Evolutionary conservation across 2,888 invertebrate species (phyloP).

Genomic region (Hoplodrina blanda): DNA sequence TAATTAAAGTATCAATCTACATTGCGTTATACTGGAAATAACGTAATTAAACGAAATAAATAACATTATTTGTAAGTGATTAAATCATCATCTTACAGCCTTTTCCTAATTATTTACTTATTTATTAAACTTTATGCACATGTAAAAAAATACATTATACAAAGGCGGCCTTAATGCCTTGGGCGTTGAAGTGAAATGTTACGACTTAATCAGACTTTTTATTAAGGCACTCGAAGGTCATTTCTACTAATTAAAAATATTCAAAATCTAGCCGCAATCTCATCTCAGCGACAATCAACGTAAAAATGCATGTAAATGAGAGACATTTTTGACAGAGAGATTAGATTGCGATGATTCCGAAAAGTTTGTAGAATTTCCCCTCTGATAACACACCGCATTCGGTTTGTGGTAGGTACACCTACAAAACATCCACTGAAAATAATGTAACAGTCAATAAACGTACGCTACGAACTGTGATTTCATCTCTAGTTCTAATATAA

Average conservation of each 20-base stretch:
- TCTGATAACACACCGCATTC: too few relatives aligned
- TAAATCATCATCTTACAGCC: neutral
- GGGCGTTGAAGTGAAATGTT: neutral
- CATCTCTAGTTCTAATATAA: neutral
- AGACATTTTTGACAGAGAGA: too few relatives aligned
- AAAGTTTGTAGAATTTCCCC: too few relatives aligned
- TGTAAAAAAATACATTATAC: too few relatives aligned
- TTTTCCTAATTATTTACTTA: neutral
- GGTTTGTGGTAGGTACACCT: too few relatives aligned
- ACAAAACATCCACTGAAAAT: neutral
- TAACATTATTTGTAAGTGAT: slow-evolving; percentile 11
- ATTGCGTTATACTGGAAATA: slow-evolving; percentile 34
- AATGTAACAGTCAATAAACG: neutral
- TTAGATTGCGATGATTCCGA: too few relatives aligned
- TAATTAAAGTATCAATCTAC: slow-evolving; percentile 41
- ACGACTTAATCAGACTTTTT: slow-evolving; percentile 4
- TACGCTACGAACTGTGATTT: neutral
- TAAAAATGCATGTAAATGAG: too few relatives aligned
- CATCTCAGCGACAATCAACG: too few relatives aligned
- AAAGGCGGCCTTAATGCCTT: too few relatives aligned
- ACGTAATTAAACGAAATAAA: slow-evolving; percentile 27
- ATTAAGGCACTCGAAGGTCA: neutral
- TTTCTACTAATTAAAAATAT: too few relatives aligned
- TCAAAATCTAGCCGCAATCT: too few relatives aligned
- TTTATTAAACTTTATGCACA: too few relatives aligned